Conservation (phyloP, 2,888 invertebrate genomes). For the Mechanitis mazaeus region DNA sequence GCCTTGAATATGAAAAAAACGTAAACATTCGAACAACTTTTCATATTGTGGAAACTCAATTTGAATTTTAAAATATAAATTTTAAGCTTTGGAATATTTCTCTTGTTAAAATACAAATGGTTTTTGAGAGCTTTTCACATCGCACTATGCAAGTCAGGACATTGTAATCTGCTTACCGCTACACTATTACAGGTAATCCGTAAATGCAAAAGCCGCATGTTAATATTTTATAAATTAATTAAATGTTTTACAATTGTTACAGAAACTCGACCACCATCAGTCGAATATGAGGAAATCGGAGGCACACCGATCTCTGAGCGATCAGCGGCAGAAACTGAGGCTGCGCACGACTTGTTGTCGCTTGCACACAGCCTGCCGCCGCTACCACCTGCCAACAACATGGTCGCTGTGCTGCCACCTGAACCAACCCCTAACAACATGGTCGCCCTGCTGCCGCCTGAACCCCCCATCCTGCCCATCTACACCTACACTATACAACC, state of each 20-base stretch:
- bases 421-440: slow-evolving; percentile 40
- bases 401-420: slow-evolving; percentile 68
- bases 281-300: slow-evolving; percentile 62
- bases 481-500: slow-evolving; percentile 82
- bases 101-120: slow-evolving; percentile 1
- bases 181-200: background rate
- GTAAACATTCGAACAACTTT: background rate
- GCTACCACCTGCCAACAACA: slow-evolving; percentile 76
- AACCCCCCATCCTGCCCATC: slow-evolving; percentile 56
- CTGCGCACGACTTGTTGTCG: slow-evolving; percentile 88
- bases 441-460: slow-evolving; percentile 48
- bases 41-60: background rate
- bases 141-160: background rate
- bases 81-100: background rate
- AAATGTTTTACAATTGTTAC: slow-evolving; percentile 15
- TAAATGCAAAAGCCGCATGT: background rate
- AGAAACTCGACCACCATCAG: slow-evolving; percentile 37
- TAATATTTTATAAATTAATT: background rate
- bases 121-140: background rate
- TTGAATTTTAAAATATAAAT: background rate
- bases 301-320: slow-evolving; percentile 69
- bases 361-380: slow-evolving; percentile 87
- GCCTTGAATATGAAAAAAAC: background rate
- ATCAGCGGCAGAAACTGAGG: slow-evolving; percentile 90
- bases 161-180: background rate